Evolutionary conservation across 1,140 invertebrate species (phyloP).

Genomic region (Dermatophagoides farinae): DNA sequence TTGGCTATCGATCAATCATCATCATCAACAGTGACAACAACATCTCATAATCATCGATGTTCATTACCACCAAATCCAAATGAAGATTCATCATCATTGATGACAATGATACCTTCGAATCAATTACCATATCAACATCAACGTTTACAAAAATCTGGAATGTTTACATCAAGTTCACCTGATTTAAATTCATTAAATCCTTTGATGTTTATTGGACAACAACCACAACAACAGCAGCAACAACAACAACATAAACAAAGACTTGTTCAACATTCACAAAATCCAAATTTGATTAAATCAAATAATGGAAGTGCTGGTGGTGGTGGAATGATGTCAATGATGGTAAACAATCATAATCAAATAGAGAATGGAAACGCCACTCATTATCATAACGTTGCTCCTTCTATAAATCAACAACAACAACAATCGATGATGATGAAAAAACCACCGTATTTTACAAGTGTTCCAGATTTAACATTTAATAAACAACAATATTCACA

Average conservation of each 20-base stretch:
- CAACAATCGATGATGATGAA: not conserved
- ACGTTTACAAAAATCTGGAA: not conserved
- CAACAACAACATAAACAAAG: not conserved
- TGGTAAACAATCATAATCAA: not conserved
- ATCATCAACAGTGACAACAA: not conserved
- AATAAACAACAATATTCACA: not conserved
- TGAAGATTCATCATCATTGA: not conserved
- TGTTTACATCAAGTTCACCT: not conserved
- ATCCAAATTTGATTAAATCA: not conserved
- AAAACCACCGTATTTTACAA: not conserved
- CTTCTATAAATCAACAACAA: not conserved
- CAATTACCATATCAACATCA: not conserved
- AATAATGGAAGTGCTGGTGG: not conserved
- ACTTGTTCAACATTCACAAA: not conserved
- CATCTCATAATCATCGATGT: not conserved
- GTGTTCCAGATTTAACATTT: slow-evolving; percentile 9
- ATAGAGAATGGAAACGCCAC: not conserved
- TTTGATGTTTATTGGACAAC: not conserved
- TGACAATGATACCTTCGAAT: not conserved
- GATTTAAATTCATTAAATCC: not conserved
- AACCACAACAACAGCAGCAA: not conserved
- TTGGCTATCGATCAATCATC: not conserved
- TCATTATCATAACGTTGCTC: not conserved
- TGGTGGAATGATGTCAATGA: too few species aligned
- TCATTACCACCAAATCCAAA: not conserved